Base-by-base conservation (phyloP, 2,113 vertebrate genomes). In the Nesoenas mayeri region DNA sequence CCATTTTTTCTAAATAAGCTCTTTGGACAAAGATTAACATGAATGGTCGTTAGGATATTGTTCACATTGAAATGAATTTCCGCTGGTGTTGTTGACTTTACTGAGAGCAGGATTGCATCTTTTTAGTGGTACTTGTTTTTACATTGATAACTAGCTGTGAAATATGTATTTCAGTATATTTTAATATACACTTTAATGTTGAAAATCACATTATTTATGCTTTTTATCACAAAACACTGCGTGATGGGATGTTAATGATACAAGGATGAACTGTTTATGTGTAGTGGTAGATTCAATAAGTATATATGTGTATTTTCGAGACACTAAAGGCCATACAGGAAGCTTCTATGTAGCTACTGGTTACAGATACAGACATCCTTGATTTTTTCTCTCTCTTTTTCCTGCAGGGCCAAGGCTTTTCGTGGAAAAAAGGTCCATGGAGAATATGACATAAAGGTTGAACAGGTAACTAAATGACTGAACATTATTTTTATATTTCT, bases 381-480 rank as follows among this genome's bases (percentile, higher is more conserved):
- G 40, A 93, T 73, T 90, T 73, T 78, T 10, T 89, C 8, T 88
- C 19, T 84, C 17, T 56, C 44, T 67, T 95, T 82, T 94, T 92
- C 88, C 95, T 97, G 17, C 96, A 99, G 99, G 99, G 97, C 98
- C 94, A 99, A 99, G 97, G 98, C 99, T 95, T 99, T 99, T 95
- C 98, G 99, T 81, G 99, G 99, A 34, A 99, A 99, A 97, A 99
- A 99, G 96, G 84, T 99, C 93, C 98, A 98, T 83, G 99, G 99
- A 57, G 99, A 99, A 90, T 99, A 98, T 48, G 99, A 99, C 92
- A 98, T 99, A 98, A 99, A 98, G 97, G 98, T 99, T 91, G 99
- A 99, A 91, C 99, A 99, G 99, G 99, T 99, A 98, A 97, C 10
- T 93, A 60, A 54, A 74, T 40, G 13, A 6, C 31, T 75, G 32